Base-by-base conservation (phyloP, 2,888 invertebrate species). In the Nipponacmea schrenckii region DNA sequence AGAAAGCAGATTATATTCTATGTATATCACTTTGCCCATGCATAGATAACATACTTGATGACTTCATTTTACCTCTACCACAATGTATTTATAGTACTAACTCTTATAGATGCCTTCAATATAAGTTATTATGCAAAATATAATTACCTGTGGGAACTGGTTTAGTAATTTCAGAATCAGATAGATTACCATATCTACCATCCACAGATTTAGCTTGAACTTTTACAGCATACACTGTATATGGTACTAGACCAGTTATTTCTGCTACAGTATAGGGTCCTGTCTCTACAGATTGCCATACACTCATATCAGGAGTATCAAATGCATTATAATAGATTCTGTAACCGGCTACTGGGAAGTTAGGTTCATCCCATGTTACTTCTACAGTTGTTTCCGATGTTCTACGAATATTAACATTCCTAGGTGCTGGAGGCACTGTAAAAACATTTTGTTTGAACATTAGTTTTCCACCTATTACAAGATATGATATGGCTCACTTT, bases 381-480 rank as follows among this genome's bases (percentile, higher is more conserved):
- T 97, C 96, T 0, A 97, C 95, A 67, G 95, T 94, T 24, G 95
- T 95, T 83, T 96, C 95, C 0, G 96, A 96, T 0, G 96, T 97
- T 0, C 97, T 96, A n/a, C 96, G 94, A 12, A 96, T 96, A 89
- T 94, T 93, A 0, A 98, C 95, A 69, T 94, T 93, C 93, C 95
- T 95, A 0, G 98, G 97, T 0, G 96, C 95, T 79, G 97, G 92
- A 17, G 96, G 95, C 85, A 97, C 96, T 87, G 96, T 95, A 77
- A 79, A 20, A 45, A 64, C 64, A 70, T 67, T 46, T 12, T 17
- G 50, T 39, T 56, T 10, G 39, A 56, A 12, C 14, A 69, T 12
- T 56, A 70, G 8, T 17, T 24, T n/a, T 27, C 12, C 26, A 1
- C 26, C 46, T 31, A 31, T 3, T 31, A 31, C 5, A 31, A 31